Evolutionary conservation across 2,113 vertebrate species (phyloP).

Genomic region (Peromyscus maniculatus): DNA sequence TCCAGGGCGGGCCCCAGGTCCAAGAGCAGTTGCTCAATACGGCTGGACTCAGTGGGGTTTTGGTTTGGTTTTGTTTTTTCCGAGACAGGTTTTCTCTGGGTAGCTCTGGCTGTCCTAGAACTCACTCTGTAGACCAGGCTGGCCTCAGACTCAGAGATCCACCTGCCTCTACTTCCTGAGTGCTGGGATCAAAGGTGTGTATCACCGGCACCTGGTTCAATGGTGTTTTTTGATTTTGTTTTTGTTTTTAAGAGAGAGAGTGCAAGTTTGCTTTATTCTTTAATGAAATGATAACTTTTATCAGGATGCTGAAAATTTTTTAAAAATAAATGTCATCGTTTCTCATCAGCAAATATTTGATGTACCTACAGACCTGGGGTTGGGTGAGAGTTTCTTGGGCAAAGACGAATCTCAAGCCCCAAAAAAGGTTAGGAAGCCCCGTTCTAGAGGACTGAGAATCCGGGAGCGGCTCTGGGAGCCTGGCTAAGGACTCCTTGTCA

Average conservation of each 20-base stretch:
- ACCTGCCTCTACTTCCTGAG: background rate
- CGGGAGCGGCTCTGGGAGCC: background rate
- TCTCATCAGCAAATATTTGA: background rate
- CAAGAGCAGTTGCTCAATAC: too few relatives aligned
- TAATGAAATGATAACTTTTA: background rate
- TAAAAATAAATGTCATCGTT: background rate
- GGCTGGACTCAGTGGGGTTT: background rate
- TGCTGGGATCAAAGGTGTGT: background rate
- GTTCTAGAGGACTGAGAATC: background rate
- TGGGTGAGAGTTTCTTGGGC: background rate
- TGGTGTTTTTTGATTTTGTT: background rate
- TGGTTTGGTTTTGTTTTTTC: background rate
- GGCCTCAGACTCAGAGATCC: background rate
- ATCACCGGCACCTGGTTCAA: too few relatives aligned
- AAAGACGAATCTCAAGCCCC: background rate
- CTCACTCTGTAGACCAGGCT: background rate
- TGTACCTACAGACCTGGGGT: background rate
- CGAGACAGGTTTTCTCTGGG: background rate
- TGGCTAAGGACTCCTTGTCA: background rate
- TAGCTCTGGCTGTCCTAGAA: background rate
- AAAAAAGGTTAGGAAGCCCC: background rate
- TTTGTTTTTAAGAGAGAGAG: background rate
- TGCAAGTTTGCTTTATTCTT: background rate
- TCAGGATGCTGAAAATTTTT: background rate
- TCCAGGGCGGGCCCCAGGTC: background rate